Evolutionary conservation across 2,113 vertebrate species (phyloP).

Genomic region (Coturnix japonica): DNA sequence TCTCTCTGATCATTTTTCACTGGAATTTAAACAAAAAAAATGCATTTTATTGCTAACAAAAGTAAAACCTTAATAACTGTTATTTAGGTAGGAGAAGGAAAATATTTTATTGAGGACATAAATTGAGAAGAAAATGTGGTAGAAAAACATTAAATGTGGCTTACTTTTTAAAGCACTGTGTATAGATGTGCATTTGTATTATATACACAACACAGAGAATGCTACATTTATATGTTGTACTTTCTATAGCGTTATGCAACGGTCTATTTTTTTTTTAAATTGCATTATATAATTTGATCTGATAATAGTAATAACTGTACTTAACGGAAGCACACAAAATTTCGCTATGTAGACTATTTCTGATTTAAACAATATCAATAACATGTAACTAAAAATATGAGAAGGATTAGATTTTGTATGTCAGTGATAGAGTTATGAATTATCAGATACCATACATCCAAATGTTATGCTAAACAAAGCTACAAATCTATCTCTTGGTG

Average conservation of each 20-base stretch:
- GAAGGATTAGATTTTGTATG: rapidly evolving
- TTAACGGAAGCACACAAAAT: background rate
- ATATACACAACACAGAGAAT: background rate
- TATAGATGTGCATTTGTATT: background rate
- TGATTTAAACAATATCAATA: background rate
- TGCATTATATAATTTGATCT: background rate
- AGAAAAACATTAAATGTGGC: background rate
- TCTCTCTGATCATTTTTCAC: background rate
- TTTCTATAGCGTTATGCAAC: background rate
- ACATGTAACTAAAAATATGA: background rate
- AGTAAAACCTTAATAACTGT: background rate
- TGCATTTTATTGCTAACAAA: background rate
- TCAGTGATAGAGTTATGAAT: background rate
- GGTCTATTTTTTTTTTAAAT: background rate
- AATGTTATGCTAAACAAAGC: background rate
- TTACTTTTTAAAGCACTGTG: background rate
- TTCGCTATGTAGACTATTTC: background rate
- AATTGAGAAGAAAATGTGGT: background rate
- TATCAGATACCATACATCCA: background rate
- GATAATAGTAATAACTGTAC: background rate
- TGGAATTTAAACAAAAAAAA: background rate
- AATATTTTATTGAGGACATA: background rate
- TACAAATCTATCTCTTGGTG: background rate
- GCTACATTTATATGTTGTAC: rapidly evolving
- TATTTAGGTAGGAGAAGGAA: background rate